Evolutionary conservation across 2,888 invertebrate genomes (phyloP), one percentile per base, ranked within the genome.

Genomic region (Octodonta nipae): DNA sequence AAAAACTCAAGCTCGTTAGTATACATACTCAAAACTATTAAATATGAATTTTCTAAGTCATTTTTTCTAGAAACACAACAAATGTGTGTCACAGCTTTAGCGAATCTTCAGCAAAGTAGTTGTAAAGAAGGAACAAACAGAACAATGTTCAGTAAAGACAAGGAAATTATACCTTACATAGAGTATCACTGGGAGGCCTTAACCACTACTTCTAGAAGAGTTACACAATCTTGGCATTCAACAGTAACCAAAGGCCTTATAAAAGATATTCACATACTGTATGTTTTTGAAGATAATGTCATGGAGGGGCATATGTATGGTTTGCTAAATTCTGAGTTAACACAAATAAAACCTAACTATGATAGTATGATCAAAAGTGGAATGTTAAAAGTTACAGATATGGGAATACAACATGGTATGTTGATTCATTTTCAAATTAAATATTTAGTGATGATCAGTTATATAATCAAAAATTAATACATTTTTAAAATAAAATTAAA

Each of bases 181-280:
- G 95, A 96, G 54, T 81, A 83, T 49, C 85, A 96, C 55, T 98
- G 96, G 96, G 95, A 95, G 60, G 82, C 85, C 33, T 78, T 98
- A 73, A 96, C 96, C 0, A 89, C 93, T 2, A 86, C 88, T 73
- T 84, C 91, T 0, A 68, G 93, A 42, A 74, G 92, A 48, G 75
- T 80, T 4, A 83, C 83, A 44, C 72, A 71, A 40, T 73, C 73
- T 1, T 77, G 77, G 77, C 78, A 79, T 46, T 66, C 74, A 0
- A 79, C 79, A 1, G 77, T 79, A 1, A 76, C 81, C 39, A 69
- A 83, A 44, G 79, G 86, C 0, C 64, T 89, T 2, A 66, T 81
- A 17, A 88, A 88, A 58, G 88, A 89, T 49, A 77, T 83, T 14
- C 81, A 83, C 47, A 71, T 78, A 1, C 55, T 81, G 16, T 88